Evolutionary conservation across 2,797 vertebrate genomes (phyloP).

Genomic region (Propithecus perrieri): DNA sequence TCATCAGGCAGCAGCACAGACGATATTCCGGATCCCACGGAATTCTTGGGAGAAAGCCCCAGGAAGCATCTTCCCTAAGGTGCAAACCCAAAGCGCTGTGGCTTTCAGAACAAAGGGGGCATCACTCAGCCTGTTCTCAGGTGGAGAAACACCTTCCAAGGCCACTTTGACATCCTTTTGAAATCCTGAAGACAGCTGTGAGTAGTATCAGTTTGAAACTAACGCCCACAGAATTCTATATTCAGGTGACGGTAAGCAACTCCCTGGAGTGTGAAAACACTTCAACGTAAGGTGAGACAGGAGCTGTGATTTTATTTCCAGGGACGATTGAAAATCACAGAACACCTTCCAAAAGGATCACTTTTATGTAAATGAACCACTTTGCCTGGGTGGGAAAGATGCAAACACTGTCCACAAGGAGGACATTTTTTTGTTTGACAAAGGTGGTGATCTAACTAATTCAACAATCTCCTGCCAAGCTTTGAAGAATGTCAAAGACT

Average conservation of each 20-base stretch:
- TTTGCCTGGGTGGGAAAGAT: not conserved
- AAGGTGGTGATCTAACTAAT: not conserved
- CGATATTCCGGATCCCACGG: not conserved
- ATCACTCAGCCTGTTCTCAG: not conserved
- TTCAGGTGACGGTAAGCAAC: conserved; percentile 62
- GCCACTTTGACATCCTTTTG: conserved; percentile 58
- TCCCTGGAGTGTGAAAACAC: conserved; percentile 69
- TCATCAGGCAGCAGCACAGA: not conserved
- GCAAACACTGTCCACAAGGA: not conserved
- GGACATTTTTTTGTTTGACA: not conserved
- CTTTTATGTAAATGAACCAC: conserved; percentile 59
- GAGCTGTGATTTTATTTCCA: conserved; percentile 74
- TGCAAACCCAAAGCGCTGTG: not conserved
- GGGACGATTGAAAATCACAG: conserved; percentile 61
- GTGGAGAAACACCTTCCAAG: conserved; percentile 47
- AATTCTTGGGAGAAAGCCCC: not conserved
- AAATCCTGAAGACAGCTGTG: conserved; percentile 47
- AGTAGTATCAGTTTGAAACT: conserved; percentile 55
- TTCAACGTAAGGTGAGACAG: conserved; percentile 60
- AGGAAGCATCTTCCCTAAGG: not conserved
- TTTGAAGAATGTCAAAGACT: conserved; percentile 11
- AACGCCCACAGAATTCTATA: conserved; percentile 48
- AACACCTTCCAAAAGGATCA: conserved; percentile 50
- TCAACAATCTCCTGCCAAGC: not conserved
- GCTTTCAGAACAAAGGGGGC: not conserved